Base-by-base conservation (phyloP, 2,113 vertebrate species). In the Aepyceros melampus region DNA sequence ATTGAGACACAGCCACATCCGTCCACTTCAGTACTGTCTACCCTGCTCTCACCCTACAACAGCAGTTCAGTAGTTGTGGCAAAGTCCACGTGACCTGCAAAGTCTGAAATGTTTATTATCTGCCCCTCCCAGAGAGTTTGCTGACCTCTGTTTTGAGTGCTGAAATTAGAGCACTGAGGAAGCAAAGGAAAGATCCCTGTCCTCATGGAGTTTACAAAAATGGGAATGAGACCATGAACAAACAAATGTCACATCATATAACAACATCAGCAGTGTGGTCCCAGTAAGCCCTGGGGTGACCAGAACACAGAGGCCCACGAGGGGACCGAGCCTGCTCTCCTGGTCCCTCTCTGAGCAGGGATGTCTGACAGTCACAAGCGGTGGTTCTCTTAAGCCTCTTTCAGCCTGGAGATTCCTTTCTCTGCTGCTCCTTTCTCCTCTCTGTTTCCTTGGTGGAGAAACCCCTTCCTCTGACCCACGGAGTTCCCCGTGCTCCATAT, bases 181-280 rank as follows among this genome's bases (percentile, higher is more conserved):
- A 45, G 33, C 55, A 55, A 36, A 45, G 62, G 14, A 74, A 62
- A 53, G n/a, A 3, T 13, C 91, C 55, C 25, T 47, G 14, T 43
- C 74, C 7, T 79, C 25, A 0, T 13, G n/a, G n/a, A 33, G 17
- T 85, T 83, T 60, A 29, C 43, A 53, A 23, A 33, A 29, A 14
- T 15, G 13, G 40, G 13, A 85, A 40, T 49, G 47, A 85, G 60
- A 67, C 13, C 53, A 8, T 31, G 64, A 45, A 49, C 11, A 74
- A 15, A 5, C 1, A 19, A 7, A 11, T 21, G 13, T 36, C 31
- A 14, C 6, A 0, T 14, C 23, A 5, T 51, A 0, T 56, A 12
- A 19, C 19, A 40, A 23, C 27, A n/a, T 43, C 1, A 16, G 14
- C 51, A 5, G 4, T 13, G 15, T 36, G 71, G 49, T 13, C 88